These are phyloP conservation scores for Gracilinanus agilis DNA, from an alignment of 2,113 vertebrate species.

Conservation along the genomic window DNA sequence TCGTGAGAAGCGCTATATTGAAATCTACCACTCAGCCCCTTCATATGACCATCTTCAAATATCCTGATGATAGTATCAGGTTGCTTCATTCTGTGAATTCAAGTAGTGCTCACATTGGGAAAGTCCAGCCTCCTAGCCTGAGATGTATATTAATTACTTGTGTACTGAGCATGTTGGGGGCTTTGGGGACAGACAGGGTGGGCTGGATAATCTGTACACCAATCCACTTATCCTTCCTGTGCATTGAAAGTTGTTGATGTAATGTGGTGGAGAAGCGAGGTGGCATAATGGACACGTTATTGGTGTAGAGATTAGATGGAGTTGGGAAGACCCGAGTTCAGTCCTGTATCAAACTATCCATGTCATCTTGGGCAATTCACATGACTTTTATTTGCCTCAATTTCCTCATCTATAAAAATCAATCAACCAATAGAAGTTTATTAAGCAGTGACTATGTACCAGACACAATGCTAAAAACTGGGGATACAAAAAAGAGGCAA, in stretches of 20 bases:
- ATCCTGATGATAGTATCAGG: neutral
- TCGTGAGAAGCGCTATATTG: neutral
- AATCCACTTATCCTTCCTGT: neutral
- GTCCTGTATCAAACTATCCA: neutral
- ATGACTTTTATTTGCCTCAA: neutral
- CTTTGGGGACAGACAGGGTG: neutral
- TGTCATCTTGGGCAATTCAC: neutral
- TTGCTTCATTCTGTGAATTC: neutral
- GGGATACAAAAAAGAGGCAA: too few relatives aligned
- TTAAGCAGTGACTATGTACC: neutral
- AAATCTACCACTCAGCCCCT: neutral
- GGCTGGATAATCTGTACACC: neutral
- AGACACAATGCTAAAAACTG: neutral
- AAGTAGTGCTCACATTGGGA: neutral
- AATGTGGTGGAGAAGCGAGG: neutral
- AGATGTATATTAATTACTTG: neutral
- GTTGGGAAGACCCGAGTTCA: neutral
- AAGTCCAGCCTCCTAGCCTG: neutral
- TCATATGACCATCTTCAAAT: neutral
- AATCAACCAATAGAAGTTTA: neutral
- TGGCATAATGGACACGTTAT: neutral
- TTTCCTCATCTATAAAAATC: neutral
- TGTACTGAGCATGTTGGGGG: neutral
- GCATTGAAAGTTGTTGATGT: too few relatives aligned
- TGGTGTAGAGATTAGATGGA: neutral